Conservation (phyloP, 2,797 vertebrate genomes). For the Hapalemur alaotrensis region DNA sequence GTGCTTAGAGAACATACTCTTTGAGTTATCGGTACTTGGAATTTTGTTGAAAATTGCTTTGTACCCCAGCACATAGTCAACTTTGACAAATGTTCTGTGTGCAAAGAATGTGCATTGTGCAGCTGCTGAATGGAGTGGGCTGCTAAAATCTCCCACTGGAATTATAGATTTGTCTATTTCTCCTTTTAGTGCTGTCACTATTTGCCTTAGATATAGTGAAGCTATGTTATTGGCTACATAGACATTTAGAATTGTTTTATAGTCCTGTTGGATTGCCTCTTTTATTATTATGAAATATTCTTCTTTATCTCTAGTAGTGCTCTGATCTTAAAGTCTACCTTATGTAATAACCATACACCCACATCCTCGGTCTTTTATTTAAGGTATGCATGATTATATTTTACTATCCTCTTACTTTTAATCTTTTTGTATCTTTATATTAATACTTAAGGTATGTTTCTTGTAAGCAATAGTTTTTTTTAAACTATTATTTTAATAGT, state of each 20-base stretch:
- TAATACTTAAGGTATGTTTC: not conserved
- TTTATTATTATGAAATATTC: not conserved
- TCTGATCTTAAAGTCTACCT: not conserved
- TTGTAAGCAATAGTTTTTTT: not conserved
- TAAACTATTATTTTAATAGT: no score
- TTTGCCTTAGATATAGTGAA: not conserved
- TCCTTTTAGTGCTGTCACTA: not conserved
- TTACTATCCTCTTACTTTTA: not conserved
- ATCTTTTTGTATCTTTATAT: not conserved
- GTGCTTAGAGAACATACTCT: not conserved
- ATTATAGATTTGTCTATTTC: not conserved
- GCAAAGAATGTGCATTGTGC: not conserved
- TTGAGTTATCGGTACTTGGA: not conserved
- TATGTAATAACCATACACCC: not conserved
- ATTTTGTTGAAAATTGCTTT: constrained; percentile 29
- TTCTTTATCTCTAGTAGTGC: not conserved
- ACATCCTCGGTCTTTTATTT: not conserved
- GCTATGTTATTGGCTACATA: not conserved
- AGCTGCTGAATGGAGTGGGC: not conserved
- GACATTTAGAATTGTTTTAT: not conserved
- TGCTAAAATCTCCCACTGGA: not conserved
- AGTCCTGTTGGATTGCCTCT: not conserved
- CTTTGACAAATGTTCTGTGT: not conserved
- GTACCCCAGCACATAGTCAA: not conserved
- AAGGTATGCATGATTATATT: not conserved